Conservation (phyloP, 1,140 invertebrate species). For the Zaprionus capensis region DNA sequence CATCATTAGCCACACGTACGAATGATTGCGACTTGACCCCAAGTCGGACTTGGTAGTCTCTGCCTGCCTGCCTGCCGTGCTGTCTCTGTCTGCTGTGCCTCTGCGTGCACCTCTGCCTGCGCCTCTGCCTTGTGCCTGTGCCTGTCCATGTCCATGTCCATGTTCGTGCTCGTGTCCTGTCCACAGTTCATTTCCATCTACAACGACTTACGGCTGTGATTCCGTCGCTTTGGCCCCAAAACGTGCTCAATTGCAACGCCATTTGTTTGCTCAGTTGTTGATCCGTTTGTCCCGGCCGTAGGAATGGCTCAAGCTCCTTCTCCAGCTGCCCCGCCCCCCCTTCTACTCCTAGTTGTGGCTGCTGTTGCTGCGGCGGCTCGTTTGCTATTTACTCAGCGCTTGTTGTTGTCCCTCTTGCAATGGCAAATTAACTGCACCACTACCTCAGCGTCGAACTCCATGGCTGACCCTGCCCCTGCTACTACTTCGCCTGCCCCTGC, state of each 20-base stretch:
- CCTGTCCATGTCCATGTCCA: not conserved
- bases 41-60: not conserved
- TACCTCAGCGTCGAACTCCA: constrained; percentile 1
- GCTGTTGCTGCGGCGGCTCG: constrained; percentile 49
- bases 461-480: not conserved
- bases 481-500: not conserved
- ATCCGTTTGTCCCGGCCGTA: constrained; percentile 46
- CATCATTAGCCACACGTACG: constrained; percentile 74
- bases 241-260: constrained; percentile 83
- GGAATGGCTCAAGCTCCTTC: not conserved
- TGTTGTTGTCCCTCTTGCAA: constrained; percentile 62
- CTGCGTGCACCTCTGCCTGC: too few species aligned
- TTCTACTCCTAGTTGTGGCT: not conserved
- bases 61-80: not conserved
- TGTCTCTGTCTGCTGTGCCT: not conserved
- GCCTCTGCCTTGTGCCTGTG: too few species aligned
- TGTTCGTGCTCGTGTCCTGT: constrained; percentile 10
- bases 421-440: constrained; percentile 74
- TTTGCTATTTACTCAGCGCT: constrained; percentile 73
- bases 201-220: constrained; percentile 38
- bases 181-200: constrained; percentile 77
- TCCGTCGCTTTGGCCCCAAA: constrained; percentile 56
- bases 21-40: constrained; percentile 58
- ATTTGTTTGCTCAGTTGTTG: constrained; percentile 80
- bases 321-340: not conserved